Evolutionary conservation across 2,888 invertebrate genomes (phyloP).

Genomic region (Nineta flava): DNA sequence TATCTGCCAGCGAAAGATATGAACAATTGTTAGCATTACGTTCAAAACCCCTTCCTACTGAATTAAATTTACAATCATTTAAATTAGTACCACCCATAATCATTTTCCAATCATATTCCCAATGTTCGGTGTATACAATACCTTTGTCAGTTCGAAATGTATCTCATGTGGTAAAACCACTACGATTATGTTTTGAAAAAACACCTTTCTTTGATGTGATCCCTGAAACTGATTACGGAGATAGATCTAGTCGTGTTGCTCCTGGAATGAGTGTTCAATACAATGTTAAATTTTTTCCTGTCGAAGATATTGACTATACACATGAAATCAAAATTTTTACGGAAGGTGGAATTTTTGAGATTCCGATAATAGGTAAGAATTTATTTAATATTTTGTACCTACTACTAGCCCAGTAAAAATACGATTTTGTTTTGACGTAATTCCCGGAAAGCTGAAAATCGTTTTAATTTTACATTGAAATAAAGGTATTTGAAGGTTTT

Average conservation of each 20-base stretch:
- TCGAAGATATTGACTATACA: conserved; percentile 35
- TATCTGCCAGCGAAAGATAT: background rate
- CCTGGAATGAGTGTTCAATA: conserved; percentile 51
- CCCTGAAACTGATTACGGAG: background rate
- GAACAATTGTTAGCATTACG: background rate
- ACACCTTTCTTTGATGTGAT: background rate
- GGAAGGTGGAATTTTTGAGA: conserved; percentile 32
- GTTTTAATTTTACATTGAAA: too few relatives aligned
- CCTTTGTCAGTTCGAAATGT: background rate
- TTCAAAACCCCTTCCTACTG: background rate
- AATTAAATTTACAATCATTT: background rate
- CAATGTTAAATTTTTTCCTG: conserved; percentile 43
- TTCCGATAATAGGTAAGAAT: conserved; percentile 41
- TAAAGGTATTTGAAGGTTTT: too few relatives aligned
- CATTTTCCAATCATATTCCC: background rate
- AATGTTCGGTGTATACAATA: background rate
- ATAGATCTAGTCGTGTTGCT: conserved; percentile 28
- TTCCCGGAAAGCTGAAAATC: too few relatives aligned
- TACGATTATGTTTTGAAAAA: background rate
- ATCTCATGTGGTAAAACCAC: background rate
- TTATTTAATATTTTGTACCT: background rate
- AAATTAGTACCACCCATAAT: background rate
- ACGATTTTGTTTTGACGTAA: too few relatives aligned
- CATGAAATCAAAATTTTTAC: conserved; percentile 36
- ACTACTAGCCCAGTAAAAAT: too few relatives aligned